Base-by-base conservation (phyloP, 2,797 vertebrate species). In the Enteromius mattozi region DNA sequence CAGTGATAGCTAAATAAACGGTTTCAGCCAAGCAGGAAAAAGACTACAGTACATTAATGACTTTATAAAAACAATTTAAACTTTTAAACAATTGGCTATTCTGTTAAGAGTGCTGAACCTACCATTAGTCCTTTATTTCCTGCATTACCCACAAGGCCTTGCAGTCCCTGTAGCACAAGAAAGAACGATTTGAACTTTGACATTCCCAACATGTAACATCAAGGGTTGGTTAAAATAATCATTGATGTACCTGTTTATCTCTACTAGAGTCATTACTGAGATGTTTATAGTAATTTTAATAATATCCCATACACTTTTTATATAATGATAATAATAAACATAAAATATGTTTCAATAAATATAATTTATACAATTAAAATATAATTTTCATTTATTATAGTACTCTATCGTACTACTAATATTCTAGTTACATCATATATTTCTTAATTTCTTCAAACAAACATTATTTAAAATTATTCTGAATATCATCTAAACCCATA, bases 101-200 rank as follows among this genome's bases (percentile, higher is more conserved):
- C 6, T 76, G 49, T 30, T 51, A 59, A 81, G 24, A 61, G 35
- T 24, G 63, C 27, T 59, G 45, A 76, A 93, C 95, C 95, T 90
- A 97, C 97, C 79, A 0, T 83, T 0, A 37, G 71, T 19, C 96
- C 97, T 75, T 92, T 94, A 89, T 76, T 92, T 87, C 96, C 96
- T 0, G 89, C 78, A 30, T 78, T 92, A 79, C 96, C 96, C 19
- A 87, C 0, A 0, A 87, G 74, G 71, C 97, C 97, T 2, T 91
- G 68, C 3, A 84, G 78, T 69, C 97, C 97, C 97, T 97, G 91
- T 65, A 91, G 86, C n/a, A 89, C 33, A 87, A 61, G 83, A 88
- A 37, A 85, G 65, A 76, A 51, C 2, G 68, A 33, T 59, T 27
- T 40, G 7, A 75, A 75, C 45, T 10, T 80, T 21, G 3, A 68